Conservation (phyloP, 2,888 invertebrate genomes). For the Ceratothoa steindachneri region DNA sequence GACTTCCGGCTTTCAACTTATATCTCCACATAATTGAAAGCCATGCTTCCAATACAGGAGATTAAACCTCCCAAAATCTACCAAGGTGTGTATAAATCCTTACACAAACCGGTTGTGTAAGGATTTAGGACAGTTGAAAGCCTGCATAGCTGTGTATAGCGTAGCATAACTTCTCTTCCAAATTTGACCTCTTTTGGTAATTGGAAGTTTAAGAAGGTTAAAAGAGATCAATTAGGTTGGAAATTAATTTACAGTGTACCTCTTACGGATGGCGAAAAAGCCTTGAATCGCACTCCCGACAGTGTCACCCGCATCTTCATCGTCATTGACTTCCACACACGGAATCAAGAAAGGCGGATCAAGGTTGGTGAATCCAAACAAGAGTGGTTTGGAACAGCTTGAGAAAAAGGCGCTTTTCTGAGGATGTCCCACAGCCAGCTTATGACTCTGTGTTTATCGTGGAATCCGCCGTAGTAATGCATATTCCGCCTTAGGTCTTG, state of each 20-base stretch:
- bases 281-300: conserved; percentile 75
- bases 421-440: conserved; percentile 99
- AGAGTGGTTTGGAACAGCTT: conserved; percentile 93
- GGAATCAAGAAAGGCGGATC: conserved; percentile 97
- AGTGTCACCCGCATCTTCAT: conserved; percentile 72
- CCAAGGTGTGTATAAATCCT: no score
- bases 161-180: conserved; percentile 92
- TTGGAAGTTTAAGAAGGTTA: conserved; percentile 94
- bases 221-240: conserved; percentile 99
- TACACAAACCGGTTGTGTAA: no score
- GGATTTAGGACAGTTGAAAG: no score
- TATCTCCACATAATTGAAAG: no score
- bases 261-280: conserved; percentile 93
- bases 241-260: conserved; percentile 85
- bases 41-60: no score
- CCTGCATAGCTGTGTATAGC: conserved; percentile 97
- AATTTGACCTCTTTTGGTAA: conserved; percentile 90
- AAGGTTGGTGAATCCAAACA: conserved; percentile 90
- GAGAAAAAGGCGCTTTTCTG: conserved; percentile 90
- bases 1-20: no score
- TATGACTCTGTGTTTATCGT: conserved; percentile 93
- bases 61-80: no score
- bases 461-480: conserved; percentile 98
- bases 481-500: conserved; percentile 82
- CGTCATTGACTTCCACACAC: conserved; percentile 98